Evolutionary conservation across 2,888 invertebrate species (phyloP).

Genomic region (Yponomeuta evonymella): DNA sequence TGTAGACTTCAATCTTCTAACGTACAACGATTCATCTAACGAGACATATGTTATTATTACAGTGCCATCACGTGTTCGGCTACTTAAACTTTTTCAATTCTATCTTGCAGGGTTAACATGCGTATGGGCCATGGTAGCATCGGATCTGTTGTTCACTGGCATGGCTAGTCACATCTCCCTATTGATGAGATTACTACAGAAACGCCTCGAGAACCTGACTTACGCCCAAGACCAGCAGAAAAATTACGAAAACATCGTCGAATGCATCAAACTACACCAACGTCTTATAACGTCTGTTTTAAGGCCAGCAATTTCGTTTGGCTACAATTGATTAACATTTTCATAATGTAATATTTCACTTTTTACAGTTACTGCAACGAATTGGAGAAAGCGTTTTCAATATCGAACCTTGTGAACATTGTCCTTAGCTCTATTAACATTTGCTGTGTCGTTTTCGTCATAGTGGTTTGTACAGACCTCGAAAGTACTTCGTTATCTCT

Average conservation of each 20-base stretch:
- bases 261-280: constrained; percentile 59
- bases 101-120: constrained; percentile 48
- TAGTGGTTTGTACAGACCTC: constrained; percentile 46
- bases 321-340: neutral
- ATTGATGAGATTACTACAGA: constrained; percentile 49
- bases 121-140: constrained; percentile 62
- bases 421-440: constrained; percentile 63
- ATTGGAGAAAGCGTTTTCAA: constrained; percentile 57
- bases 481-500: neutral
- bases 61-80: neutral
- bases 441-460: constrained; percentile 64
- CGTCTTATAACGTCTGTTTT: constrained; percentile 51
- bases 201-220: constrained; percentile 45
- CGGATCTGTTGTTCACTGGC: constrained; percentile 60
- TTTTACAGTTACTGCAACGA: constrained; percentile 58
- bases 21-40: neutral
- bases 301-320: neutral
- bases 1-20: neutral
- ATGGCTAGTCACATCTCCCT: constrained; percentile 65
- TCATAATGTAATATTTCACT: constrained; percentile 17
- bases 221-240: constrained; percentile 37
- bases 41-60: neutral
- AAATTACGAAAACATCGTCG: constrained; percentile 47
- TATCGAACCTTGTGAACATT: constrained; percentile 58
- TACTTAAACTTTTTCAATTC: neutral